These are phyloP conservation scores for Dicyrtomina minuta DNA, from an alignment of 2,888 invertebrate species.

Conservation along the genomic window DNA sequence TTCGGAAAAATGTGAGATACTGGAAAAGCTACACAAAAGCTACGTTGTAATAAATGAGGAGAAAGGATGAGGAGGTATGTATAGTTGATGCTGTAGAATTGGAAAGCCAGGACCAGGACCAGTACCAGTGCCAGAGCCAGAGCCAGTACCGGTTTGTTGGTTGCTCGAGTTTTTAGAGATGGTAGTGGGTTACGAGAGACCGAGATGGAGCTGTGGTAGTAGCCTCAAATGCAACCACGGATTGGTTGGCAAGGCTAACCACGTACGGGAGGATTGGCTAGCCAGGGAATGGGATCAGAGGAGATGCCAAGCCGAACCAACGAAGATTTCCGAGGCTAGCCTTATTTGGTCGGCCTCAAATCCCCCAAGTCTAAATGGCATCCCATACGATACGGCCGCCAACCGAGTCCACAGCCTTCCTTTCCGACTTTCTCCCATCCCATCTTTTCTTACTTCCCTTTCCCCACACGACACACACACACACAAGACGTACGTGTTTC, in stretches of 20 bases:
- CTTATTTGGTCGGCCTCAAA: conserved; percentile 24
- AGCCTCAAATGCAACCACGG: no score
- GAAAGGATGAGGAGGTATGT: no score
- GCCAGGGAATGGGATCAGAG: conserved; percentile 17
- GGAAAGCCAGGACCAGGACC: no score
- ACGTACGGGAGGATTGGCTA: conserved; percentile 32
- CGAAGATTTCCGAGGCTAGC: conserved; percentile 29
- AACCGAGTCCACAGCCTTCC: conserved; percentile 12
- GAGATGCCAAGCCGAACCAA: conserved; percentile 21
- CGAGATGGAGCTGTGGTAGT: no score
- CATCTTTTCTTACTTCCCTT: conserved; percentile 8
- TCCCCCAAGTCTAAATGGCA: conserved; percentile 25
- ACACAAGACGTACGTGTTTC: background rate
- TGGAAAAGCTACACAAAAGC: no score
- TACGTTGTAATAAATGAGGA: no score
- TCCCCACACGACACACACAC: background rate
- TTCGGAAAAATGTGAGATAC: no score
- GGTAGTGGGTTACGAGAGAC: no score
- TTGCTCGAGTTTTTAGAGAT: no score
- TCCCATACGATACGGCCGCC: background rate
- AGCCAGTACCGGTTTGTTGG: no score
- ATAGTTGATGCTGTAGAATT: no score
- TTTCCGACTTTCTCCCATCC: background rate
- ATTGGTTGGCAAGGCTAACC: conserved; percentile 44
- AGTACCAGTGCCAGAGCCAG: no score